A percentile compares a stretch with the other conserved stretches of the same genome.
phyloP scores from a whole-genome alignment of 2,888 invertebrate species.

The Mythimna ferrago region DNA sequence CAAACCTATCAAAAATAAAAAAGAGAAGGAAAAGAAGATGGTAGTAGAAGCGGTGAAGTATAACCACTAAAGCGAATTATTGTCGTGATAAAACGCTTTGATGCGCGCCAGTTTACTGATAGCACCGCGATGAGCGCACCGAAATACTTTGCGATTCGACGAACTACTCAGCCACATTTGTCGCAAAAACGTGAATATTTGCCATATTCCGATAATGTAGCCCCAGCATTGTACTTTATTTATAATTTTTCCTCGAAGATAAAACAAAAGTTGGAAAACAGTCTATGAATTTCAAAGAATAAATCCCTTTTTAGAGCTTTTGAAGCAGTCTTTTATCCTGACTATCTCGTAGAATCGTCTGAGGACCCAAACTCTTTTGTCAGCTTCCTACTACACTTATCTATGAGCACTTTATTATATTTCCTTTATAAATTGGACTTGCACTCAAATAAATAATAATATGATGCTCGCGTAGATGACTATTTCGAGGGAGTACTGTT shows the following conservation, averaged over 20 bases:
- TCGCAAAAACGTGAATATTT: too few species aligned
- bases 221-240: too few species aligned
- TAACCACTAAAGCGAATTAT: too few species aligned
- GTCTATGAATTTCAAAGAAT: slow-evolving; percentile 70
- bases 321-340: slow-evolving; percentile 78
- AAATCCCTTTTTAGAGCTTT: slow-evolving; percentile 76
- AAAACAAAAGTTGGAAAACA: slow-evolving; percentile 61
- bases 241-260: background rate
- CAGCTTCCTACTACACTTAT: slow-evolving; percentile 75
- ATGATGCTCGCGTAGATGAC: slow-evolving; percentile 38
- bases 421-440: slow-evolving; percentile 73
- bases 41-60: too few species aligned
- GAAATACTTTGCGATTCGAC: too few species aligned
- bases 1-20: too few species aligned
- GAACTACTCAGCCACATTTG: too few species aligned
- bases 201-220: too few species aligned
- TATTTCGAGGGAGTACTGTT: slow-evolving; percentile 3
- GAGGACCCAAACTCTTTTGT: slow-evolving; percentile 77
- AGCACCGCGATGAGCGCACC: too few species aligned
- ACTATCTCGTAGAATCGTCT: slow-evolving; percentile 79
- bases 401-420: slow-evolving; percentile 73
- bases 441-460: slow-evolving; percentile 65
- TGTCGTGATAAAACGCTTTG: too few species aligned
- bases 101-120: too few species aligned
- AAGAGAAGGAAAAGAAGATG: too few species aligned